Evolutionary conservation across 2,113 vertebrate genomes (phyloP).

Genomic region (Actenoides hombroni): DNA sequence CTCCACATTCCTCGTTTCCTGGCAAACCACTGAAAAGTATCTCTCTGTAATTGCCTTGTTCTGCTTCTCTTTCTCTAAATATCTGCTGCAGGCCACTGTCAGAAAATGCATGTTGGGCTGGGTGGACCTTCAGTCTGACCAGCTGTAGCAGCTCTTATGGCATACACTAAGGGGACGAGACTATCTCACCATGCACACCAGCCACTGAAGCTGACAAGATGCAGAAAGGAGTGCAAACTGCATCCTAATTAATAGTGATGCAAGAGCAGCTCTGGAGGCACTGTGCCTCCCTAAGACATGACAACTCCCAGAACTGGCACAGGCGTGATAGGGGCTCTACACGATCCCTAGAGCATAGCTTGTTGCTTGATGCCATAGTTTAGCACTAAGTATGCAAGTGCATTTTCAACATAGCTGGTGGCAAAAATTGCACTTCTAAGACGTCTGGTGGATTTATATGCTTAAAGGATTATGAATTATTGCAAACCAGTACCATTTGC

Average conservation of each 20-base stretch:
- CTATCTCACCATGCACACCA: not conserved
- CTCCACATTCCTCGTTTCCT: slow-evolving; percentile 1
- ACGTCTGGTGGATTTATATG: slow-evolving; percentile 54
- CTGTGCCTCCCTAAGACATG: not conserved
- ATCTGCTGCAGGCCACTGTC: slow-evolving; percentile 58
- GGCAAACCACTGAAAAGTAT: not conserved
- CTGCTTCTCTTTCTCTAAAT: slow-evolving; percentile 29
- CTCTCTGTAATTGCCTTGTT: slow-evolving; percentile 9
- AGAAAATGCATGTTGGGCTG: not conserved
- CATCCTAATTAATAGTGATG: slow-evolving; percentile 52
- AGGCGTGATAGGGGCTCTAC: slow-evolving; percentile 24
- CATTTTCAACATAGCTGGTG: slow-evolving; percentile 59
- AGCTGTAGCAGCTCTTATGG: not conserved
- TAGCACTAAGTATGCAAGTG: slow-evolving; percentile 44
- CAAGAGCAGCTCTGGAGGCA: slow-evolving; percentile 41
- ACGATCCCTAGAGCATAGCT: slow-evolving; percentile 14
- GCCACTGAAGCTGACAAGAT: slow-evolving; percentile 26
- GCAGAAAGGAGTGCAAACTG: slow-evolving; percentile 2
- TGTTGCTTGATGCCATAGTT: slow-evolving; percentile 43
- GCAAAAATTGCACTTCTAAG: slow-evolving; percentile 65
- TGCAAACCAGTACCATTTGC: slow-evolving; percentile 32
- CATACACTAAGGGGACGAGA: not conserved
- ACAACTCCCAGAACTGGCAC: not conserved
- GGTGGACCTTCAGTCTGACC: not conserved
- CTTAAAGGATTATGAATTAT: slow-evolving; percentile 67